phyloP scores from a whole-genome alignment of 2,888 invertebrate species.

The Hedya salicella region DNA sequence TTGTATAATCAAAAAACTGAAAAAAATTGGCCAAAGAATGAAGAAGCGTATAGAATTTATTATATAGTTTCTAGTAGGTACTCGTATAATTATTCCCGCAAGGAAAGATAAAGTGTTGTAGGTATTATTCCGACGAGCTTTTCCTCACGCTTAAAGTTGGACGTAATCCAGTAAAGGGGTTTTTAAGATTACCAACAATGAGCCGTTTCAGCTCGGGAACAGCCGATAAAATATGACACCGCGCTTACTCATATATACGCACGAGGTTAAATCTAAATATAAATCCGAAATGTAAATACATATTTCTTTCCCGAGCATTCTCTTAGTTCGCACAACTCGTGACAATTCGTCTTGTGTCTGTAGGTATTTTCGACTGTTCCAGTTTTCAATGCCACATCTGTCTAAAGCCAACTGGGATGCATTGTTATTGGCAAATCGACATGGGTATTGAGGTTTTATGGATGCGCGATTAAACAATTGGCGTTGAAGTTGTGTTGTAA shows the following conservation, averaged over 20 bases:
- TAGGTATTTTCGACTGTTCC: constrained; percentile 18
- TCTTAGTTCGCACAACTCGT: constrained; percentile 21
- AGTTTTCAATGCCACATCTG: constrained; percentile 26
- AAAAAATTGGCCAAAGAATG: too few species aligned
- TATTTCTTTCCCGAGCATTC: constrained; percentile 31
- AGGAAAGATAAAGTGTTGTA: too few species aligned
- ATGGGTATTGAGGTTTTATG: background rate
- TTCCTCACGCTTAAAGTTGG: background rate
- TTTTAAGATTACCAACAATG: background rate
- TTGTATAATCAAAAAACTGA: too few species aligned
- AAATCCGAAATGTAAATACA: constrained; percentile 29
- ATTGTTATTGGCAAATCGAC: background rate
- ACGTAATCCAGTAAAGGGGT: background rate
- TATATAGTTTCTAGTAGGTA: too few species aligned
- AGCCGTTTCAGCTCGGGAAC: background rate
- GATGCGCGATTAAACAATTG: background rate
- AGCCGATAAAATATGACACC: constrained; percentile 17
- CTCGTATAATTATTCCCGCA: too few species aligned
- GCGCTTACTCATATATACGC: constrained; percentile 12
- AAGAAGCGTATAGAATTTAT: too few species aligned
- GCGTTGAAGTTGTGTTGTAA: background rate
- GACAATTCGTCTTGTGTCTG: constrained; percentile 15
- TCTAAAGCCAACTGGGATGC: background rate
- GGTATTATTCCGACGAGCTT: background rate
- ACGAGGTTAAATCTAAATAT: constrained; percentile 40